These are phyloP conservation scores for Pseudonaja textilis DNA, from an alignment of 2,113 vertebrate species.

Conservation along the genomic window DNA sequence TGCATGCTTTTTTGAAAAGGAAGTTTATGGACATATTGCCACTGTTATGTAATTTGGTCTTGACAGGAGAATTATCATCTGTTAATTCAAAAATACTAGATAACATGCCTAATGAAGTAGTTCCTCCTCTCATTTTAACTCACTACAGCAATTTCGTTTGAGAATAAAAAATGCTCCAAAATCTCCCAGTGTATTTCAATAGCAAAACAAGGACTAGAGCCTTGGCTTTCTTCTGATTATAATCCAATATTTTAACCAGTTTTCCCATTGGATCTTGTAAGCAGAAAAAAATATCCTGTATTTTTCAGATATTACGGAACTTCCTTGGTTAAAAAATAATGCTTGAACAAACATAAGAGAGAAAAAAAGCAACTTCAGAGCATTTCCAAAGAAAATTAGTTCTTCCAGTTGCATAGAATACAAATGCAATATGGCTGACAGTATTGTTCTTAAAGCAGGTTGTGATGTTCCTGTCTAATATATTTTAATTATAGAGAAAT, in stretches of 20 bases:
- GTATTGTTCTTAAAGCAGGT: neutral
- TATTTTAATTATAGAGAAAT: neutral
- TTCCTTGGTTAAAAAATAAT: neutral
- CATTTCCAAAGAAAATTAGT: slow-evolving; percentile 5
- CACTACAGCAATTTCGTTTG: neutral
- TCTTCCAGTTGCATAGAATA: slow-evolving; percentile 11
- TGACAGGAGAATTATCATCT: neutral
- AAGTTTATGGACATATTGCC: neutral
- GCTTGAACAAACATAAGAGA: neutral
- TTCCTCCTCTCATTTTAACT: too few species aligned
- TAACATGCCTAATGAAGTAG: neutral
- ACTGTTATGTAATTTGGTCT: neutral
- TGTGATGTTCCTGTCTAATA: neutral
- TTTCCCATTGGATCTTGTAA: neutral
- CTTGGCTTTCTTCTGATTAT: neutral
- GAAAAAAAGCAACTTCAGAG: neutral
- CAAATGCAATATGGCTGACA: slow-evolving; percentile 11
- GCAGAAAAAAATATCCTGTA: neutral
- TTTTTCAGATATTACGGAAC: neutral
- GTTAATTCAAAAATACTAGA: neutral
- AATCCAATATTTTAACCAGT: neutral
- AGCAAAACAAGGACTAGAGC: neutral
- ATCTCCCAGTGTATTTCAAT: neutral
- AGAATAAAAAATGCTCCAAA: neutral
- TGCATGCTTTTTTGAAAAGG: neutral